Base-by-base conservation (phyloP, 2,797 vertebrate genomes). In the Fistularia tabacaria region DNA sequence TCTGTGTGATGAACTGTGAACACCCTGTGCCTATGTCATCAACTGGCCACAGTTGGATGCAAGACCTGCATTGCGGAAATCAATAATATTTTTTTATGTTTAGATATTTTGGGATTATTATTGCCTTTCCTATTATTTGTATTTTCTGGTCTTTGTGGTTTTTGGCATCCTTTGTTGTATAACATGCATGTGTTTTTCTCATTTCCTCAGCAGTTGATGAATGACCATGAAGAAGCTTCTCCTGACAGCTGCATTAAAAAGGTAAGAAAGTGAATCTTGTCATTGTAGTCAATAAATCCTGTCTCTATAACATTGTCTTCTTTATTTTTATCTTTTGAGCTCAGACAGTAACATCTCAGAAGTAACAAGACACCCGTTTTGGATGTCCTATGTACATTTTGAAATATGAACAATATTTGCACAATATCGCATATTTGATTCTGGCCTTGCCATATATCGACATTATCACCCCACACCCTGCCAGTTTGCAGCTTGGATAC, bases 181-280 rank as follows among this genome's bases (percentile, higher is more conserved):
- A 44, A 37, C 55, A 60, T 50, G 25, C 51, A 1, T 54, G 73
- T 45, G 64, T 36, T 74, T 67, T 47, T 55, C 49, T 74, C 76
- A 3, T 55, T 64, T 71, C 77, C 66, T 7, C 52, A 91, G 88
- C 92, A 94, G 87, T 93, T 97, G 71, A 91, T 97, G 87, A 92
- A 91, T 0, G 94, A 98, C 82, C 86, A 92, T 0, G 95, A 95
- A 47, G 87, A 88, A n/a, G 80, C 89, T 0, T 89, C 94, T 38
- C 93, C 93, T 46, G 95, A 97, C 63, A 91, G 91, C 88, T 94
- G 89, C 71, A 87, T 94, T 58, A 95, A 92, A 85, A 99, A 98
- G 94, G 96, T 99, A 95, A 79, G 92, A 69, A 14, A 58, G 9
- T 36, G 7, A 42, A 10, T 37, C 51, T 9, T 7, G 13, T 14